Percentiles rank a stretch among this genome's conserved stretches.
Conservation (phyloP, 2,113 vertebrate species). For the Chitala chitala region DNA sequence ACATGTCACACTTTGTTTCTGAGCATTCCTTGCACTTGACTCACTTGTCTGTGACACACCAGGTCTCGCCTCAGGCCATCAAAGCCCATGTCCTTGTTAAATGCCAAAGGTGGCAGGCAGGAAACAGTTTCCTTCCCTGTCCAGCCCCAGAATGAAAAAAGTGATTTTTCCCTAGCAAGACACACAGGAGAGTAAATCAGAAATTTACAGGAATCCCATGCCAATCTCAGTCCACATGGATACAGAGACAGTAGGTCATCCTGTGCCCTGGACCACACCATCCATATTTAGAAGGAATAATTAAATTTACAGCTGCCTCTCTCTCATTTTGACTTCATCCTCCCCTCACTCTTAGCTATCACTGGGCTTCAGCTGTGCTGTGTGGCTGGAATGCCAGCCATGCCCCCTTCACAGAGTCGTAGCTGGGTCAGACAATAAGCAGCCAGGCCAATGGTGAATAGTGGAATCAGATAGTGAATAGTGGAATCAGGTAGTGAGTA, state of each 20-base stretch:
- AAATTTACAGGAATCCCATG: neutral
- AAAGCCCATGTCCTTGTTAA: neutral
- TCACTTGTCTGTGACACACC: too few relatives aligned
- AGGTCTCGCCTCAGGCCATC: too few relatives aligned
- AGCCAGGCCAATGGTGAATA: too few relatives aligned
- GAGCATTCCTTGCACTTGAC: too few relatives aligned
- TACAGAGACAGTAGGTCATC: neutral
- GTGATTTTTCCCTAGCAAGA: neutral
- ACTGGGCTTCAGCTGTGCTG: constrained; percentile 45
- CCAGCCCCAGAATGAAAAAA: constrained; percentile 14
- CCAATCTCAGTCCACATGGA: constrained; percentile 1
- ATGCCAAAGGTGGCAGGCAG: constrained; percentile 11
- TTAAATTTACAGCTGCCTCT: neutral
- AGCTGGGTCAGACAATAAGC: too few relatives aligned
- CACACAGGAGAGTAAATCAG: neutral
- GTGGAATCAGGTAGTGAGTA: too few relatives aligned
- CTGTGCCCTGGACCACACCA: neutral
- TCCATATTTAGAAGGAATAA: constrained; percentile 17
- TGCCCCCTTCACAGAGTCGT: too few relatives aligned
- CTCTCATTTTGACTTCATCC: neutral
- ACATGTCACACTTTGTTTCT: too few relatives aligned
- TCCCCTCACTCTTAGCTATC: neutral
- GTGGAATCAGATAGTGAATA: too few relatives aligned
- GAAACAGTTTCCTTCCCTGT: neutral
- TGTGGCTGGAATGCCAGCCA: constrained; percentile 56